Percentiles rank a stretch among this genome's conserved stretches.
Evolutionary conservation across 2,888 invertebrate species (phyloP).

Genomic region (Drosophila nr. fundita): DNA sequence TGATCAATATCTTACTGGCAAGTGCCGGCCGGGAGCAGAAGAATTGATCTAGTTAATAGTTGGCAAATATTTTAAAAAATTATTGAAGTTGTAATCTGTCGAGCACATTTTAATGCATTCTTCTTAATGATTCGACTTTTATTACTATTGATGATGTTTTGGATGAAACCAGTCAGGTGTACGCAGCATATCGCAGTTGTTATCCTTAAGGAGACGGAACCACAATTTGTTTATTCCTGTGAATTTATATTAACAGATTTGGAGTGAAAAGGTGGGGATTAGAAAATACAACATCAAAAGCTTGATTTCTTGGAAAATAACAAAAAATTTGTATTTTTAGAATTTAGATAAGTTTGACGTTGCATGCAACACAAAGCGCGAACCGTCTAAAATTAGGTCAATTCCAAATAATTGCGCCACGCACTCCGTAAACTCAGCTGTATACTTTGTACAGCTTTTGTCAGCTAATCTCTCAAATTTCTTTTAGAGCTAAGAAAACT

Average conservation of each 20-base stretch:
- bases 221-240: background rate
- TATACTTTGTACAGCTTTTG: constrained; percentile 14
- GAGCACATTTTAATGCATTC: no score
- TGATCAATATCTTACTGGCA: no score
- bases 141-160: background rate
- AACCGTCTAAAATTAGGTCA: background rate
- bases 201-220: background rate
- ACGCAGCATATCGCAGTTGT: background rate
- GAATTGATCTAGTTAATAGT: no score
- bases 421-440: constrained; percentile 11
- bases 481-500: constrained; percentile 16
- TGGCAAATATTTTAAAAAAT: no score
- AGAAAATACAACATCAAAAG: background rate
- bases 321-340: background rate
- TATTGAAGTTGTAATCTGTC: background rate
- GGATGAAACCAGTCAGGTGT: background rate
- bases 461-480: constrained; percentile 27
- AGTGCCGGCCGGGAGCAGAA: no score
- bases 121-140: background rate
- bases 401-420: constrained; percentile 4
- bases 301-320: background rate
- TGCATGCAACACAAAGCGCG: constrained; percentile 5
- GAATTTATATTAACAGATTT: background rate
- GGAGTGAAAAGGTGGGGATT: background rate
- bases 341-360: background rate